A percentile compares a stretch with the other conserved stretches of the same genome.
These are phyloP conservation scores for Gandaritis pyraliata DNA, from an alignment of 2,888 invertebrate genomes.

Conservation along the genomic window DNA sequence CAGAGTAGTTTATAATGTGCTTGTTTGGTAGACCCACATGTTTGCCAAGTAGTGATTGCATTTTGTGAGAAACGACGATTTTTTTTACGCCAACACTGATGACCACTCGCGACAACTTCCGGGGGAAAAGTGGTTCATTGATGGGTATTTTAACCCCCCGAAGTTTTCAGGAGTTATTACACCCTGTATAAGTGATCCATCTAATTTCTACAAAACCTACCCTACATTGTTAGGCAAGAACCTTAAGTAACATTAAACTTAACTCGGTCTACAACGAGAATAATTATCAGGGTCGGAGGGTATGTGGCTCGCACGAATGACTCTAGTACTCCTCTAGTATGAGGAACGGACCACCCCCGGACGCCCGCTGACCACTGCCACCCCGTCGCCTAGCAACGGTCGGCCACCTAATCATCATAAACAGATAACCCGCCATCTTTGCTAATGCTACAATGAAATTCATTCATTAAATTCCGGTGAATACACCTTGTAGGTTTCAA, in stretches of 20 bases:
- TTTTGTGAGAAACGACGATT: too few species aligned
- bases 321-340: constrained; percentile 73
- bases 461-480: constrained; percentile 37
- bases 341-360: constrained; percentile 68
- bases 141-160: too few species aligned
- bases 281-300: constrained; percentile 73
- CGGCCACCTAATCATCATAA: constrained; percentile 82
- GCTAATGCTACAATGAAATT: constrained; percentile 55
- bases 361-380: constrained; percentile 72
- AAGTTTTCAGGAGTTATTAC: background rate
- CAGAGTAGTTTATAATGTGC: too few species aligned
- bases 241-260: constrained; percentile 71
- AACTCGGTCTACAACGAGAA: constrained; percentile 73
- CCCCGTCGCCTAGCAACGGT: constrained; percentile 79
- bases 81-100: too few species aligned
- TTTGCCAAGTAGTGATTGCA: too few species aligned
- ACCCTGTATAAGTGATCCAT: constrained; percentile 17
- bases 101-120: too few species aligned
- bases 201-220: constrained; percentile 34
- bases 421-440: constrained; percentile 76
- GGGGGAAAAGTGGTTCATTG: too few species aligned
- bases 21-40: too few species aligned
- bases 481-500: background rate
- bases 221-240: constrained; percentile 46
- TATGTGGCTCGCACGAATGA: constrained; percentile 60